A percentile compares a stretch with the other conserved stretches of the same genome.
phyloP scores from a whole-genome alignment of 2,113 vertebrate species.

The Recurvirostra avosetta region DNA sequence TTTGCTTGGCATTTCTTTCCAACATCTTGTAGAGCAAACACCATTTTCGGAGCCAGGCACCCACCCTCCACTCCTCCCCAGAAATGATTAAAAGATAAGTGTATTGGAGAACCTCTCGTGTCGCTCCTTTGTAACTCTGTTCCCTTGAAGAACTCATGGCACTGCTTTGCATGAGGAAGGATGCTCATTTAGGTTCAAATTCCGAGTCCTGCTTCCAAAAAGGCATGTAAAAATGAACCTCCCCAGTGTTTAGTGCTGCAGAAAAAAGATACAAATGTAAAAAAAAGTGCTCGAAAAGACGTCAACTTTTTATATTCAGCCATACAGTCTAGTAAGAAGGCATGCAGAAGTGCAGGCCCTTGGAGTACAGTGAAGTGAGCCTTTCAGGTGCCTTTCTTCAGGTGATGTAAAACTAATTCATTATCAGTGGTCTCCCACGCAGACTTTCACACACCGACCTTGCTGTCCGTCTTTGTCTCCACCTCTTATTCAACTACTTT shows the following conservation, averaged over 20 bases:
- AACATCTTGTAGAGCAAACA: conserved; percentile 50
- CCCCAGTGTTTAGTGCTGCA: conserved; percentile 52
- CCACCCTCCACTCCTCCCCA: neutral
- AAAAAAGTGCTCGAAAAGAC: conserved; percentile 73
- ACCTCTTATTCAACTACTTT: conserved; percentile 74
- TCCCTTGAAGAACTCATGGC: conserved; percentile 40
- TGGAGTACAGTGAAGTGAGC: neutral
- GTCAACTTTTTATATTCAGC: neutral
- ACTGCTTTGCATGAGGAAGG: conserved; percentile 2
- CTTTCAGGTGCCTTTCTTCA: conserved; percentile 30
- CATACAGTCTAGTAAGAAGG: neutral
- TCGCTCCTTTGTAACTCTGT: neutral
- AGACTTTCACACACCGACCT: neutral
- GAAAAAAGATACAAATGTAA: conserved; percentile 57
- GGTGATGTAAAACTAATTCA: neutral
- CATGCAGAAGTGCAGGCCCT: conserved; percentile 32
- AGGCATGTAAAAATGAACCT: conserved; percentile 73
- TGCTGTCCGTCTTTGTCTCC: neutral
- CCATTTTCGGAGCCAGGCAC: neutral
- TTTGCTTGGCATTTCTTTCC: conserved; percentile 57
- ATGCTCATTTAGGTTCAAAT: conserved; percentile 46
- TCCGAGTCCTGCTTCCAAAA: conserved; percentile 70
- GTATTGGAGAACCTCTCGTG: conserved; percentile 15
- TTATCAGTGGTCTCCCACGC: neutral
- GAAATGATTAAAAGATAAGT: neutral